Base-by-base conservation (phyloP, 1,140 invertebrate species). In the Caerostris extrusa region DNA sequence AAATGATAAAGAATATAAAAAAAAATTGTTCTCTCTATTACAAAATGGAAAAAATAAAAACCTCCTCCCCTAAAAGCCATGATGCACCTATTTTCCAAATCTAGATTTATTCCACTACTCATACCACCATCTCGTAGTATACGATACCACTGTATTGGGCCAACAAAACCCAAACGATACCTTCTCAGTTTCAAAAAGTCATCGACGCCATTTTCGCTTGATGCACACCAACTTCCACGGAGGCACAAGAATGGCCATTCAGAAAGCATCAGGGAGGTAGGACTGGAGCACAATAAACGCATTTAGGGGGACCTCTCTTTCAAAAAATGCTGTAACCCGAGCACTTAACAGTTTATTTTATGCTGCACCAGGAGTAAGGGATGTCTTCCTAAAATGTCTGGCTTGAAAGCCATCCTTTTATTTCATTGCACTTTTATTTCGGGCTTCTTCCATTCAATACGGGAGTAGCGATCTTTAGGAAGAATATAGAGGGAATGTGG, bases 271-370 rank as follows among this genome's bases (percentile, higher is more conserved):
- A 58, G 56, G 89, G 81, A 85, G 57, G 19, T 55, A 56, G 81
- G 3, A 10, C 17, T 19, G 12, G 57, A 12, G 14, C 61, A 85
- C 90, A 92, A 92, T 92, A 85, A 92, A 85, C 60, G 81, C 90
- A 85, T 92, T 92, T 92, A 92, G 56, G 81, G 57, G 60, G 60
- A 67, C 17, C 56, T 50, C 83, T 92, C 10, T 60, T 92, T 85
- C 61, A 8, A n/a, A 14, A 50, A 60, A 61, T 2, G 57, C 71
- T 64, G 90, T 85, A 85, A 92, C 53, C 34, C 60, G 90, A 92
- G 71, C 56, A n/a, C 12, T 50, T 10, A 17, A 19, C 7, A 81
- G 90, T 92, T 85, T 83, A 92, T 92, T 92, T 92, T 92, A 85
- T 61, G 71, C 88, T 14, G 5, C 17, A 8, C 12, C 71, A 19